Conservation (phyloP, 92 coral and sea anemone species). For the Epizoanthus stellaris region DNA sequence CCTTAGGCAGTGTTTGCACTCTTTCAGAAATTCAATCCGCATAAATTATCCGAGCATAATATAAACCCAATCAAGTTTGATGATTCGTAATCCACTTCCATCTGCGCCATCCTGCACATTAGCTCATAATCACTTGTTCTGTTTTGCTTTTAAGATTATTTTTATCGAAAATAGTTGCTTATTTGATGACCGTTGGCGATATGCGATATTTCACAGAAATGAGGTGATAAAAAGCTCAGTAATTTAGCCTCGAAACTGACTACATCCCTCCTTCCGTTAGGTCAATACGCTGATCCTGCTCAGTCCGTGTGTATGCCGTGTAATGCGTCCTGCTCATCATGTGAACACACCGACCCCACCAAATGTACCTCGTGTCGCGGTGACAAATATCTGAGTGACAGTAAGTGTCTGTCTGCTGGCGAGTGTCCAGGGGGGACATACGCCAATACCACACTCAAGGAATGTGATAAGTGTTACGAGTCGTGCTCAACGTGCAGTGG, state of each 20-base stretch:
- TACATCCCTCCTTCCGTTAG: conserved; percentile 27
- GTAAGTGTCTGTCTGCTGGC: conserved; percentile 60
- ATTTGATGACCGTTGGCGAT: neutral
- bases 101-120: too few species aligned
- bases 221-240: neutral
- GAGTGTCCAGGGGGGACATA: conserved; percentile 73
- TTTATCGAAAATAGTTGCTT: too few species aligned
- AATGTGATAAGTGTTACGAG: conserved; percentile 69
- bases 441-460: conserved; percentile 57
- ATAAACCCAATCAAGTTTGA: too few species aligned
- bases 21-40: too few species aligned
- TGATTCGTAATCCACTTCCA: too few species aligned
- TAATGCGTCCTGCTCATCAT: conserved; percentile 65
- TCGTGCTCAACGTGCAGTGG: conserved; percentile 76
- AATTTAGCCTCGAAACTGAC: neutral
- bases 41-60: too few species aligned
- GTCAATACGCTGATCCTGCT: conserved; percentile 71
- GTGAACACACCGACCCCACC: conserved; percentile 72
- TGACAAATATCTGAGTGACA: conserved; percentile 66
- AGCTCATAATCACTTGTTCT: too few species aligned
- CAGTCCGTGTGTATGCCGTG: conserved; percentile 79
- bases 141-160: too few species aligned
- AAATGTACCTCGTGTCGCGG: conserved; percentile 74
- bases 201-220: too few species aligned
- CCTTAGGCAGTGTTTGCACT: too few species aligned